Evolutionary conservation across 2,797 vertebrate genomes (phyloP).

Genomic region (Myotis myotis): DNA sequence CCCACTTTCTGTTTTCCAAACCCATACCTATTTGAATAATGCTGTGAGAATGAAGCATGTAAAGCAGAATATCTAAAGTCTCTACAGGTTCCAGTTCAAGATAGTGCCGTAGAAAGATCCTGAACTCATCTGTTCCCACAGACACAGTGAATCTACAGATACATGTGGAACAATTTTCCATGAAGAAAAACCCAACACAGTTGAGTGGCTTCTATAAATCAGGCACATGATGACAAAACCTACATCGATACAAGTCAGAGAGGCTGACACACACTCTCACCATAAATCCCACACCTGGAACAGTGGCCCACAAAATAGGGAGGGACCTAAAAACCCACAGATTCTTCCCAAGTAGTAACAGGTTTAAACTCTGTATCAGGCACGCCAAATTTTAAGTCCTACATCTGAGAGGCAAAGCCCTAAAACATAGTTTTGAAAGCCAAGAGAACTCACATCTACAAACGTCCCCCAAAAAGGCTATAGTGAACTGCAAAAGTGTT

Average conservation of each 20-base stretch:
- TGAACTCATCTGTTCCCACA: background rate
- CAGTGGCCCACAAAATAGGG: background rate
- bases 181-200: background rate
- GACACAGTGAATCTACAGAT: background rate
- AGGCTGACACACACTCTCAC: background rate
- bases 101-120: background rate
- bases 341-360: background rate
- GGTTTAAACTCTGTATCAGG: background rate
- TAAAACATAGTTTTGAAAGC: background rate
- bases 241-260: background rate
- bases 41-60: background rate
- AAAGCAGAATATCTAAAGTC: background rate
- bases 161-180: background rate
- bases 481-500: background rate
- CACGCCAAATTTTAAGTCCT: background rate
- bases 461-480: background rate
- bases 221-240: background rate
- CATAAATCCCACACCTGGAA: background rate
- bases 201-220: background rate
- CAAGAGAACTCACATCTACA: background rate
- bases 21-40: background rate
- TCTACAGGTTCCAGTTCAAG: background rate
- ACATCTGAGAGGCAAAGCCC: background rate
- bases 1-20: background rate
- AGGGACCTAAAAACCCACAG: background rate